phyloP scores from a whole-genome alignment of 2,888 invertebrate species.

The Scaptomyza tumidula region DNA sequence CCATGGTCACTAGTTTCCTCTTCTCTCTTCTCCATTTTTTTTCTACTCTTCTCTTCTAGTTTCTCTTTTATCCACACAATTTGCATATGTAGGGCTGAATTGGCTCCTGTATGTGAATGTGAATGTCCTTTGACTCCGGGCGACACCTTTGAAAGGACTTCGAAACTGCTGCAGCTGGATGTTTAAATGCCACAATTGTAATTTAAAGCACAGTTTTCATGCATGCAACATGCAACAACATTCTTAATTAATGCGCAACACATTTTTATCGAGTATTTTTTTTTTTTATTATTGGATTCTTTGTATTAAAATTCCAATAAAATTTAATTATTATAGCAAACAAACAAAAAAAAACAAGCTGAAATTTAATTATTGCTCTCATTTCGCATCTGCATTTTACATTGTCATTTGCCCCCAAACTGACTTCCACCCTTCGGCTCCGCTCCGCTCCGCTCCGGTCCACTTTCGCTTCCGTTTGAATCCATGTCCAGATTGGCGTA shows the following conservation, averaged over 20 bases:
- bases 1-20: slow-evolving; percentile 19
- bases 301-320: not conserved
- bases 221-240: slow-evolving; percentile 3
- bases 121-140: slow-evolving; percentile 28
- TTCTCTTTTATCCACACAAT: slow-evolving; percentile 16
- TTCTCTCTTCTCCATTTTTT: not conserved
- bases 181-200: slow-evolving; percentile 21
- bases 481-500: not conserved
- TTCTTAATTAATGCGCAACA: slow-evolving; percentile 42
- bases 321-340: slow-evolving; percentile 41
- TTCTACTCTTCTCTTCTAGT: not conserved
- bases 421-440: not conserved
- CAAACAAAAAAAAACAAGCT: too few relatives aligned
- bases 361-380: too few relatives aligned
- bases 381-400: slow-evolving; percentile 11
- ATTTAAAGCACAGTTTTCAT: slow-evolving; percentile 23
- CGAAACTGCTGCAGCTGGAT: slow-evolving; percentile 18
- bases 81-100: slow-evolving; percentile 41
- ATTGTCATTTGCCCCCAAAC: slow-evolving; percentile 28
- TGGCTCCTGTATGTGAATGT: slow-evolving; percentile 12
- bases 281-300: slow-evolving; percentile 10
- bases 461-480: not conserved
- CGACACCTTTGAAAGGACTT: slow-evolving; percentile 24
- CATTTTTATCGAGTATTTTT: slow-evolving; percentile 9
- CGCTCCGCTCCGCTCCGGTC: not conserved